These are phyloP conservation scores for Sarcophaga rosellei DNA, from an alignment of 2,888 invertebrate genomes.

Conservation along the genomic window DNA sequence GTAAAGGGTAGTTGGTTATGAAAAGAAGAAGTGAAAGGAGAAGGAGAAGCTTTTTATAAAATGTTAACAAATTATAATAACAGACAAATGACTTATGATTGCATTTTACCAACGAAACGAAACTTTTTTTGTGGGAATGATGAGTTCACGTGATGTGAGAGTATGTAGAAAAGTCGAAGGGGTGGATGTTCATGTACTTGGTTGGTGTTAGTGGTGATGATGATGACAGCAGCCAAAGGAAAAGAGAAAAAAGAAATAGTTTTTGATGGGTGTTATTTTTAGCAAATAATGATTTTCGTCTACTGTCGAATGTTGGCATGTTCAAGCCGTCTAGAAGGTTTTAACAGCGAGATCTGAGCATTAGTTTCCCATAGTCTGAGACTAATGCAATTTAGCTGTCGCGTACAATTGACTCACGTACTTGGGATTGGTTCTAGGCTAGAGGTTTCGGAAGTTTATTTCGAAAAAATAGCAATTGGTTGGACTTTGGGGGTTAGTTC, in stretches of 20 bases:
- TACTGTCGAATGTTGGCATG: not conserved
- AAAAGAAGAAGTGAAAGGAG: not conserved
- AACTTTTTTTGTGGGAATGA: not conserved
- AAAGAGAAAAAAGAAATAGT: conserved; percentile 17
- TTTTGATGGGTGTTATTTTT: conserved; percentile 48
- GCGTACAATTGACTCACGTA: no score
- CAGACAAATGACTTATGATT: conserved; percentile 69
- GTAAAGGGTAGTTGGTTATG: not conserved
- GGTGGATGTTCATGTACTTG: no score
- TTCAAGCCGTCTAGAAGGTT: no score
- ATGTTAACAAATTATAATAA: conserved; percentile 69
- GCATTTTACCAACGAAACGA: conserved; percentile 56
- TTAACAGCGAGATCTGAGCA: no score
- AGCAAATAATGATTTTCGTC: not conserved
- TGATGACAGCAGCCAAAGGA: conserved; percentile 2
- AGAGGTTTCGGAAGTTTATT: no score
- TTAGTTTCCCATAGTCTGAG: no score
- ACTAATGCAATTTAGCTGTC: no score
- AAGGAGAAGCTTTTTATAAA: conserved; percentile 58
- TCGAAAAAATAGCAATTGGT: no score
- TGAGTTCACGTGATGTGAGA: not conserved
- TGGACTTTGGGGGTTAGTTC: no score
- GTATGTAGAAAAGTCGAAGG: not conserved
- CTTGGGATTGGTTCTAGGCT: no score
- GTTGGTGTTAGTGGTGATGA: not conserved